These are phyloP conservation scores for Ctenosaura bakeri DNA, from an alignment of 2,797 vertebrate species.

Conservation along the genomic window DNA sequence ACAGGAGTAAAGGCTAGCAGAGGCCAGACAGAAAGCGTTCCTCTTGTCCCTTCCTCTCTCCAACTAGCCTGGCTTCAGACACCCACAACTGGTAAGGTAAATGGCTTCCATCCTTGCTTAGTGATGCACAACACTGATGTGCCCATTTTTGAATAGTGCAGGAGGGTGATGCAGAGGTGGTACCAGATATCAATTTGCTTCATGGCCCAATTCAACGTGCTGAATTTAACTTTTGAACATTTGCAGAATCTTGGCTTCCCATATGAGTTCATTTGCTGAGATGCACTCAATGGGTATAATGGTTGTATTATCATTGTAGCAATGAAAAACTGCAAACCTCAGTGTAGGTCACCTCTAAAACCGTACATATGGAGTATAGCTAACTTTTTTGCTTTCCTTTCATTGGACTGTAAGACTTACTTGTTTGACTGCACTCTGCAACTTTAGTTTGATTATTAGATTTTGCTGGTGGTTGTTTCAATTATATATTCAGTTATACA, in stretches of 20 bases:
- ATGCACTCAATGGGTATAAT: background rate
- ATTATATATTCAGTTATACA: background rate
- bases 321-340: background rate
- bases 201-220: background rate
- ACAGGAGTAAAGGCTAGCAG: no score
- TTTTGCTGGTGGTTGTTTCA: background rate
- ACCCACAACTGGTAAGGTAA: background rate
- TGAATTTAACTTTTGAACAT: background rate
- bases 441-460: background rate
- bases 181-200: background rate
- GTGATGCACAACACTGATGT: background rate
- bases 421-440: background rate
- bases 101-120: background rate
- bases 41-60: no score
- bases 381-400: background rate
- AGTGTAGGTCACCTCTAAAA: background rate
- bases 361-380: background rate
- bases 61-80: background rate
- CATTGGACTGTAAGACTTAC: background rate
- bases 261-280: background rate
- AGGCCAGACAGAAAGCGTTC: no score
- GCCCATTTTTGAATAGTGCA: background rate
- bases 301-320: background rate
- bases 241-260: background rate
- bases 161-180: background rate